These are phyloP conservation scores for Microctenopoma lineatum DNA, from an alignment of 2,797 vertebrate genomes.

Conservation along the genomic window DNA sequence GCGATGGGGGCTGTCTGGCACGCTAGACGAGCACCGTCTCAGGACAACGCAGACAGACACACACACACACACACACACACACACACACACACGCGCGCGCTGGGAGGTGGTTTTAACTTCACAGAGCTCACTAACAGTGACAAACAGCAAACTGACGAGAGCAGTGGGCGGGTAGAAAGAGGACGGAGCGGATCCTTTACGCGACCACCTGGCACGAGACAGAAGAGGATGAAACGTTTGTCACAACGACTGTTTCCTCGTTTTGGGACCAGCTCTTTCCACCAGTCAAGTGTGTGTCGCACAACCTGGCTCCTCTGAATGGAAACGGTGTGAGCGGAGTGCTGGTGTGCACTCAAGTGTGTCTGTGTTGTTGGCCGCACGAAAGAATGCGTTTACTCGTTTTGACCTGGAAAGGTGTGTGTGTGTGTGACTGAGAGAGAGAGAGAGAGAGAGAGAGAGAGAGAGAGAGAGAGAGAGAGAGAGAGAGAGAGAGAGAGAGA, in stretches of 20 bases:
- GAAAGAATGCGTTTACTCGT: background rate
- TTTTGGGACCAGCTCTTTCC: conserved; percentile 1
- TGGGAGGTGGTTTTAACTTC: conserved; percentile 2
- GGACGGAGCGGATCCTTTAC: background rate
- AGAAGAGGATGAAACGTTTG: background rate
- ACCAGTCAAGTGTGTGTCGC: conserved; percentile 2
- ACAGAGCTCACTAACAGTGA: conserved; percentile 20
- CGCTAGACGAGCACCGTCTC: conserved; percentile 25
- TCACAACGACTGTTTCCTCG: background rate
- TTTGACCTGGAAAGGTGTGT: background rate
- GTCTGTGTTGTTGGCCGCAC: conserved; percentile 5
- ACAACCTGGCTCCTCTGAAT: background rate
- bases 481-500: no score
- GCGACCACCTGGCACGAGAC: conserved; percentile 1
- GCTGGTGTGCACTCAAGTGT: conserved; percentile 9
- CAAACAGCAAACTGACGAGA: conserved; percentile 8
- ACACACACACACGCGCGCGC: conserved; percentile 11
- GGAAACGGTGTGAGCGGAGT: background rate
- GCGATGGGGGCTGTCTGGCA: conserved; percentile 51
- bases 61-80: conserved; percentile 11
- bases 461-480: no score
- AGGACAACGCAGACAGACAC: conserved; percentile 24
- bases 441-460: no score
- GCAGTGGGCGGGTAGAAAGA: background rate
- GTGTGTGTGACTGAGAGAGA: background rate